phyloP scores from a whole-genome alignment of 2,888 invertebrate species.

The Branchinecta sandiegonensis region DNA sequence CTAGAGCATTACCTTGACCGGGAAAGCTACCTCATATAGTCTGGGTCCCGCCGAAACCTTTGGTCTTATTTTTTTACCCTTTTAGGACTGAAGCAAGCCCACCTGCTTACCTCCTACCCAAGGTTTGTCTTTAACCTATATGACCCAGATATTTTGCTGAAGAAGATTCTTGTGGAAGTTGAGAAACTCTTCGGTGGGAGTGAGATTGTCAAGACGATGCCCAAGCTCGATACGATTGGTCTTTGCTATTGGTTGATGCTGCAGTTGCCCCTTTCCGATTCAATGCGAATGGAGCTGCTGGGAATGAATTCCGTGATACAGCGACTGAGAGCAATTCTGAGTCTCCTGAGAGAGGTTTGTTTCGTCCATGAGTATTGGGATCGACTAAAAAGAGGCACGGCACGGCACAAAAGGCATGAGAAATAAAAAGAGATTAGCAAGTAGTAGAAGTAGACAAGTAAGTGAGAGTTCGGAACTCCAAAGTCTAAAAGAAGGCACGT shows the following conservation, averaged over 20 bases:
- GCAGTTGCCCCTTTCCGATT: slow-evolving; percentile 53
- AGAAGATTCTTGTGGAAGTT: not conserved
- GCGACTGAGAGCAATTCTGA: slow-evolving; percentile 40
- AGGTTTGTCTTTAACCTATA: not conserved
- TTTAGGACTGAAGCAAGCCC: not conserved
- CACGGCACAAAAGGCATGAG: too few species aligned
- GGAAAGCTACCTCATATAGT: too few species aligned
- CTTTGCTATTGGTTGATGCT: slow-evolving; percentile 67
- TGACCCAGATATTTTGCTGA: not conserved
- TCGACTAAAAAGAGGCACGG: too few species aligned
- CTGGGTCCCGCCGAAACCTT: too few species aligned
- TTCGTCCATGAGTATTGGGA: too few species aligned
- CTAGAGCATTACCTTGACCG: too few species aligned
- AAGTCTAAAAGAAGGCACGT: too few species aligned
- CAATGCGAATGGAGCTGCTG: slow-evolving; percentile 47
- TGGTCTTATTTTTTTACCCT: not conserved
- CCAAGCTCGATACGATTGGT: slow-evolving; percentile 44
- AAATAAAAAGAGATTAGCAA: too few species aligned
- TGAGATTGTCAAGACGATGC: not conserved
- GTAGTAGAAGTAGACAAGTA: too few species aligned
- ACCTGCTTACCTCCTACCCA: not conserved
- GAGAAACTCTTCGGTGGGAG: not conserved
- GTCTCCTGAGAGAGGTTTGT: slow-evolving; percentile 38
- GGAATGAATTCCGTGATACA: slow-evolving; percentile 51
- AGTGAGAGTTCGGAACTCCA: too few species aligned